Base-by-base conservation (phyloP, 2,797 vertebrate genomes). In the Xiphophorus birchmanni region DNA sequence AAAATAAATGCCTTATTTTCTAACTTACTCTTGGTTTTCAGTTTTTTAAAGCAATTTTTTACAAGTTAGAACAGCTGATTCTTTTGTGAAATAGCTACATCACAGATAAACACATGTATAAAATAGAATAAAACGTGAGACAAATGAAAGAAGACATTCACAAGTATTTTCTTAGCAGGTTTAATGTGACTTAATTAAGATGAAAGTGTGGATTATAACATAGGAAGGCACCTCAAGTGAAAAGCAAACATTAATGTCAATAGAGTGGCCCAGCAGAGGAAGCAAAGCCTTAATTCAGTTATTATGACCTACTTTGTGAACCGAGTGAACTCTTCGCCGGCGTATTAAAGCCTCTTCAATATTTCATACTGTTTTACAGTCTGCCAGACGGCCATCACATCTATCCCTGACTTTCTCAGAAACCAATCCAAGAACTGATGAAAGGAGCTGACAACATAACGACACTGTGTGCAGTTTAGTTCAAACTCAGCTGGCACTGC, bases 281-380 rank as follows among this genome's bases (percentile, higher is more conserved):
- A 76, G 78, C 82, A 81, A 80, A 42, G 73, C 4, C 1, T 76
- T 81, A 77, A 88, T 88, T 65, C 83, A 56, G 75, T 74, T 78
- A 69, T 73, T 83, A 48, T 74, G 40, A 60, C 26, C 75, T 82
- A n/a, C 54, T 71, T 80, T 72, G 69, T 72, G 42, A 72, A 72
- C 42, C 42, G 69, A 50, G 80, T 85, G 75, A 84, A 80, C 73
- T 2, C 26, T 91, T 77, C 80, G 84, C 89, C 84, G 90, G 73
- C 79, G 83, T 87, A 80, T 87, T 88, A 72, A 84, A 87, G 56
- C 72, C 52, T 73, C 63, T 42, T 91, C 52, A 88, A 86, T 91
- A 89, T 92, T 93, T 89, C 80, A 91, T 83, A 18, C 44, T 45
- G 15, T 83, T 86, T 88, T 82, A 89, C 75, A 72, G 67, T 80